Evolutionary conservation across 2,797 vertebrate genomes (phyloP).

Genomic region (Ataeniobius toweri): DNA sequence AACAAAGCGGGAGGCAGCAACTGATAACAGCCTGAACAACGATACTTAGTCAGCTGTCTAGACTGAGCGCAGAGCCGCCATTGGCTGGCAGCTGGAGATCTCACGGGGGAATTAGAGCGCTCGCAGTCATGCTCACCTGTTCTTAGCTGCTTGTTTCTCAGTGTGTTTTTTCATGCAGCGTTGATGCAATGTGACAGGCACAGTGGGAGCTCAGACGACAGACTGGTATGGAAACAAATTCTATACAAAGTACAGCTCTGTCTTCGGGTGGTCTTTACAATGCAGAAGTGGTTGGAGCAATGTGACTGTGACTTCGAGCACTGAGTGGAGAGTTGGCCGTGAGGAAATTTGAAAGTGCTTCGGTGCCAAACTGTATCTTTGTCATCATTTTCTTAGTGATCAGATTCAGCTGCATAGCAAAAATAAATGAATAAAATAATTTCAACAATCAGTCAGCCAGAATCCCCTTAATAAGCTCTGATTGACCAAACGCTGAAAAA

Average conservation of each 20-base stretch:
- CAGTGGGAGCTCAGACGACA: slow-evolving; percentile 31
- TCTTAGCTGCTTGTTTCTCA: slow-evolving; percentile 46
- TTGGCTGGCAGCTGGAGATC: slow-evolving; percentile 53
- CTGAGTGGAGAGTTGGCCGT: background rate
- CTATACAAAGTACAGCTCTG: slow-evolving; percentile 37
- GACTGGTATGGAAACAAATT: slow-evolving; percentile 34
- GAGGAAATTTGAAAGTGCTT: background rate
- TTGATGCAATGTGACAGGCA: slow-evolving; percentile 54
- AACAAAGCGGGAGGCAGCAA: slow-evolving; percentile 59
- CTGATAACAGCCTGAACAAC: slow-evolving; percentile 65
- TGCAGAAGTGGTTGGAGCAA: background rate
- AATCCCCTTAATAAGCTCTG: background rate
- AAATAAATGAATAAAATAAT: background rate
- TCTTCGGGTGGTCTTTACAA: slow-evolving; percentile 20
- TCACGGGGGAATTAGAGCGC: slow-evolving; percentile 57
- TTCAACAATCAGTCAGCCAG: background rate
- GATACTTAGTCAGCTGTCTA: slow-evolving; percentile 69
- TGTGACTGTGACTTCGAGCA: background rate
- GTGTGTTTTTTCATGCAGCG: slow-evolving; percentile 41
- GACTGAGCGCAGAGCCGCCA: slow-evolving; percentile 53
- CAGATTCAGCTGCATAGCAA: background rate
- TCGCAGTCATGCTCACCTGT: slow-evolving; percentile 67
- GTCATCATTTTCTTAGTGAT: background rate
- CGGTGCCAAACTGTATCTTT: background rate
- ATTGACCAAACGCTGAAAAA: background rate